phyloP scores from a whole-genome alignment of 2,888 invertebrate genomes.

The Alloplasta piceator region DNA sequence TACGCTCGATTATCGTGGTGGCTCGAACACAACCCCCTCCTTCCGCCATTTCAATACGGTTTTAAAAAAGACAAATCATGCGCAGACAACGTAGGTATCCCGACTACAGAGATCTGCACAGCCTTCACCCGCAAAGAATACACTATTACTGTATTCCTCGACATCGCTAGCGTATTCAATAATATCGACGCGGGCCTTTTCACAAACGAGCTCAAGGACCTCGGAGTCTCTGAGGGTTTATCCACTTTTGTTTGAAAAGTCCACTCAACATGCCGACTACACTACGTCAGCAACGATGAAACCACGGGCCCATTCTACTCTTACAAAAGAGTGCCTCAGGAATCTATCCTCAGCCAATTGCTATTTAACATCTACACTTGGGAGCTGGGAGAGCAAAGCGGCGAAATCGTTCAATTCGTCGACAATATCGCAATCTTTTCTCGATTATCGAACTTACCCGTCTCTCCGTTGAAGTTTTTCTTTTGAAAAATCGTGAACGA shows the following conservation, averaged over 20 bases:
- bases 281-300: conserved; percentile 3
- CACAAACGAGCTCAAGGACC: conserved; percentile 6
- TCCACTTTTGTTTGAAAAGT: conserved; percentile 33
- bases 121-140: conserved; percentile 2
- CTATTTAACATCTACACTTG: conserved; percentile 19
- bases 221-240: conserved; percentile 9
- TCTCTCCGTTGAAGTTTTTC: too few species aligned
- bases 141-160: background rate
- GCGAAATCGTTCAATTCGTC: background rate
- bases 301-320: conserved; percentile 4
- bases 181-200: conserved; percentile 27
- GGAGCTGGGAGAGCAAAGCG: background rate
- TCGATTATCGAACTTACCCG: background rate
- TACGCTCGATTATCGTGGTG: conserved; percentile 30
- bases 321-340: conserved; percentile 23
- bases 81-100: conserved; percentile 28
- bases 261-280: background rate
- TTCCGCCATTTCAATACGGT: conserved; percentile 28
- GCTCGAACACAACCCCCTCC: conserved; percentile 7
- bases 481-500: too few species aligned
- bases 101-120: conserved; percentile 1
- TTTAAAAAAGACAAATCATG: conserved; percentile 33
- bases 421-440: conserved; percentile 6
- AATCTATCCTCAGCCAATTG: conserved; percentile 18
- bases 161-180: conserved; percentile 37